A percentile compares a stretch with the other conserved stretches of the same genome.
These are phyloP conservation scores for Chunga burmeisteri DNA, from an alignment of 2,113 vertebrate species.

Conservation along the genomic window DNA sequence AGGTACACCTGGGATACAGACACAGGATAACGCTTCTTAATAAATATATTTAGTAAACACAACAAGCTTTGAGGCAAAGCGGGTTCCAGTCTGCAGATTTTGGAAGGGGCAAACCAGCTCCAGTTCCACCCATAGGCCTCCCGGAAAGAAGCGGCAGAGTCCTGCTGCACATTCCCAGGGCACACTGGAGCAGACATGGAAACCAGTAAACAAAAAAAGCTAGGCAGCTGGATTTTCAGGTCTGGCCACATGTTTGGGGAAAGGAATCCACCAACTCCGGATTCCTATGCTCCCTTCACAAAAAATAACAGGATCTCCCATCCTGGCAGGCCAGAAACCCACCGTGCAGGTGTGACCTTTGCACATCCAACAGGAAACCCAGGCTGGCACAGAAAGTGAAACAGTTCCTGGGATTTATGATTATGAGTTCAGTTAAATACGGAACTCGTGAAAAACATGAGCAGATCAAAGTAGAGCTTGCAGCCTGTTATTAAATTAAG, in stretches of 20 bases:
- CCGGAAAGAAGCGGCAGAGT: neutral
- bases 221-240: constrained; percentile 44
- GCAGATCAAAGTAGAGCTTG: neutral
- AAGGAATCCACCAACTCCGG: constrained; percentile 15
- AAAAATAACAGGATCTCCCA: neutral
- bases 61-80: neutral
- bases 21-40: neutral
- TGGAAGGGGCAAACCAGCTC: neutral
- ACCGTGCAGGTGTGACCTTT: neutral
- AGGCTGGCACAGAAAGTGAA: constrained; percentile 30
- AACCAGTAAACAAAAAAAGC: constrained; percentile 28
- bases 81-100: neutral
- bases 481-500: constrained; percentile 29
- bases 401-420: neutral
- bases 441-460: constrained; percentile 16
- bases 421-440: neutral
- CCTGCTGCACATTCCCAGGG: neutral
- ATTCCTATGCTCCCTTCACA: neutral
- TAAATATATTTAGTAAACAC: neutral
- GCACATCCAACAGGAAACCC: neutral
- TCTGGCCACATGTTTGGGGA: constrained; percentile 18
- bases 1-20: neutral
- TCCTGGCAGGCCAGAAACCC: neutral
- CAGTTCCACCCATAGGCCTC: neutral
- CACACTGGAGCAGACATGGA: neutral